These are phyloP conservation scores for Tragelaphus buxtoni DNA, from an alignment of 2,113 vertebrate genomes.

Conservation along the genomic window DNA sequence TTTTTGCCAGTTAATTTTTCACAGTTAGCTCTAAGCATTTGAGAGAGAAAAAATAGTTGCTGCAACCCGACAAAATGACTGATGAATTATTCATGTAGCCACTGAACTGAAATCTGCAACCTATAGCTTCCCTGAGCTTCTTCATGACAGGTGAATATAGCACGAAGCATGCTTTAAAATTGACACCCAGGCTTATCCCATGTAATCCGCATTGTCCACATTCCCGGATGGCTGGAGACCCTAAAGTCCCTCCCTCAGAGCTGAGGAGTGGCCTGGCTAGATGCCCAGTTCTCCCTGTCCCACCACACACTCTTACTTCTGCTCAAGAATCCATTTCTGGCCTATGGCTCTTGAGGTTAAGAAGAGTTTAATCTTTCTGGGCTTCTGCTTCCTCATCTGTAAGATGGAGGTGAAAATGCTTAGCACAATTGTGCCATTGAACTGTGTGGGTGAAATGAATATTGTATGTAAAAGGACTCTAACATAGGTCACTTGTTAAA, in stretches of 20 bases:
- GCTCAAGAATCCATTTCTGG: background rate
- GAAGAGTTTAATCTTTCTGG: background rate
- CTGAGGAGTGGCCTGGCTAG: background rate
- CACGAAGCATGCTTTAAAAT: conserved; percentile 9
- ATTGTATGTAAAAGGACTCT: background rate
- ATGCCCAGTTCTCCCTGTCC: background rate
- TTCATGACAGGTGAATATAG: background rate
- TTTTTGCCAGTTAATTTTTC: conserved; percentile 48
- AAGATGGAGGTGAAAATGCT: background rate
- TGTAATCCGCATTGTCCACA: background rate
- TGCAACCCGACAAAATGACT: conserved; percentile 45
- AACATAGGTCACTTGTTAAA: background rate
- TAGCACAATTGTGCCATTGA: background rate
- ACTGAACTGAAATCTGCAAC: conserved; percentile 51
- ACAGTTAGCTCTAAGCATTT: conserved; percentile 1
- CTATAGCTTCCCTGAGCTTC: conserved; percentile 18
- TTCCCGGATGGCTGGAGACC: background rate
- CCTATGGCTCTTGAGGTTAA: background rate
- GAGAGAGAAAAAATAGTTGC: conserved; percentile 12
- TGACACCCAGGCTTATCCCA: background rate
- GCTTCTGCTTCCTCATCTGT: background rate
- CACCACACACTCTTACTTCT: background rate
- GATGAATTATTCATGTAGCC: conserved; percentile 56
- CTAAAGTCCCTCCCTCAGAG: background rate
- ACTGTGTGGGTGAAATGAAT: background rate